Evolutionary conservation across 2,888 invertebrate species (phyloP).

Genomic region (Acanthosepion esculentum): DNA sequence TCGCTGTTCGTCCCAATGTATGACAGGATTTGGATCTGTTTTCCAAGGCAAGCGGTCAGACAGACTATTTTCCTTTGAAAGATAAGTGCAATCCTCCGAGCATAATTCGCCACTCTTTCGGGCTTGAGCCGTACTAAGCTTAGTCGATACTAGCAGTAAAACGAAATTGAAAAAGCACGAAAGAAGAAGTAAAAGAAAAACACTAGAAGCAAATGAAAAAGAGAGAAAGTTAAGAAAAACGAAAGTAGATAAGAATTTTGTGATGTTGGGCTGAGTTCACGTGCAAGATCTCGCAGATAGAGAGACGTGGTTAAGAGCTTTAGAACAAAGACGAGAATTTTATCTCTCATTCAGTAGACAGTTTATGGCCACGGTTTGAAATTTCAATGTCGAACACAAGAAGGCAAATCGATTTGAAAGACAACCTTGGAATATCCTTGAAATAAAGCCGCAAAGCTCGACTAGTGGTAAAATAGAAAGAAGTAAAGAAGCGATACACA

Average conservation of each 20-base stretch:
- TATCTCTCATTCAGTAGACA: neutral
- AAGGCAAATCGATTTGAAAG: neutral
- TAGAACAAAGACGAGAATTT: conserved; percentile 22
- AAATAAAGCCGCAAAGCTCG: neutral
- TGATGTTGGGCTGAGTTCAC: neutral
- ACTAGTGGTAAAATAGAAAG: neutral
- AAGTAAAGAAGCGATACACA: neutral
- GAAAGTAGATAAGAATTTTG: neutral
- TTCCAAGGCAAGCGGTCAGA: too few species aligned
- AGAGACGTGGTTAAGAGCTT: neutral
- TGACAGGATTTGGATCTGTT: too few species aligned
- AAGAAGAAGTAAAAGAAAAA: neutral
- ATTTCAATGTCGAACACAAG: conserved; percentile 33
- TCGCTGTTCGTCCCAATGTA: too few species aligned
- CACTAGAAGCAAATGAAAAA: neutral
- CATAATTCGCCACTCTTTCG: neutral
- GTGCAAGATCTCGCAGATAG: neutral
- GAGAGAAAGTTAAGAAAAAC: neutral
- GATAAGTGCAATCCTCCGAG: neutral
- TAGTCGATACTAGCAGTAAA: neutral
- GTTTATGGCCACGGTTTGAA: neutral
- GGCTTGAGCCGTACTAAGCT: neutral
- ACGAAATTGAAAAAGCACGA: neutral
- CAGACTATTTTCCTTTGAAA: too few species aligned
- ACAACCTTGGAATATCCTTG: conserved; percentile 33